Evolutionary conservation across 2,797 vertebrate species (phyloP).

Genomic region (Halcyon leucocephala): DNA sequence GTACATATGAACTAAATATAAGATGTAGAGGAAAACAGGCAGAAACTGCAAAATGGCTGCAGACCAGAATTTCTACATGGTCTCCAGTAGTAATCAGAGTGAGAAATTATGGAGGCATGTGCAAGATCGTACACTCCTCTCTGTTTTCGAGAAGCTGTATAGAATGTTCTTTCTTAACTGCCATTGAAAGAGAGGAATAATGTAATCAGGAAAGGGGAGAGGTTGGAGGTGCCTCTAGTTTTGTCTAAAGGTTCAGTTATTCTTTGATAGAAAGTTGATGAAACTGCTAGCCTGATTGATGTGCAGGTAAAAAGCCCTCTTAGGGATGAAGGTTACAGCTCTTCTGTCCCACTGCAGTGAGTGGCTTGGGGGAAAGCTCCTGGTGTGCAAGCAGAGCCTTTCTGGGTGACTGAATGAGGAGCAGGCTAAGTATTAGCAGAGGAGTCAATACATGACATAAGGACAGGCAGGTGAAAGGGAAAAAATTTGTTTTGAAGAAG

Average conservation of each 20-base stretch:
- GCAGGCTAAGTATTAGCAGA: neutral
- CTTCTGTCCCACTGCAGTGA: fast-evolving
- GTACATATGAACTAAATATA: neutral
- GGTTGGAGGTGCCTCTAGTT: neutral
- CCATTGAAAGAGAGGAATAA: neutral
- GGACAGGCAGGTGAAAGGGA: neutral
- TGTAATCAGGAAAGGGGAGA: neutral
- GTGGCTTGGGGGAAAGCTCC: neutral
- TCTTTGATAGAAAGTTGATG: neutral
- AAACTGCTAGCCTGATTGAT: neutral
- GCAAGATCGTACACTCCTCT: neutral
- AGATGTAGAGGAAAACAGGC: neutral
- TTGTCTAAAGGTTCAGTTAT: neutral
- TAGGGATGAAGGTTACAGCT: neutral
- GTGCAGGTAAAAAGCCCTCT: neutral
- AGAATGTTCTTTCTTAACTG: neutral
- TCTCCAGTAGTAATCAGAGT: neutral
- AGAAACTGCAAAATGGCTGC: neutral
- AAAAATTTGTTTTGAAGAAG: neutral
- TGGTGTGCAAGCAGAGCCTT: neutral
- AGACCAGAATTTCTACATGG: neutral
- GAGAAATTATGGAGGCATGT: neutral
- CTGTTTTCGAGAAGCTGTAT: neutral
- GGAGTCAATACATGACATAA: fast-evolving
- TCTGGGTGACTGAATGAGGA: neutral